These are phyloP conservation scores for Psittacula echo DNA, from an alignment of 2,797 vertebrate genomes.

Conservation along the genomic window DNA sequence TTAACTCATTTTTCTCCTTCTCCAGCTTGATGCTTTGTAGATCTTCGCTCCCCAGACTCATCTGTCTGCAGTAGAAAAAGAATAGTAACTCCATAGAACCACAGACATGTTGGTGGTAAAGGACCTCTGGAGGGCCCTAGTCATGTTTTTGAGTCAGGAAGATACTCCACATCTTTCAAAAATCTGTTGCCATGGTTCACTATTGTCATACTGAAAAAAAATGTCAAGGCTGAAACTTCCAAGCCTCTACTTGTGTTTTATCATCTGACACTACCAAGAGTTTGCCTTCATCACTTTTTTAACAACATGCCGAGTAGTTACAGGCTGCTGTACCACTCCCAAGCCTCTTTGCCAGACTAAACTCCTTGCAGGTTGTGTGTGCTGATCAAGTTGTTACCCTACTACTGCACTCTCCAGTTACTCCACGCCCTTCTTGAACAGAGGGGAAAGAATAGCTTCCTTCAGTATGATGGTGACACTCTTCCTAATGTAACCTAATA, in stretches of 20 bases:
- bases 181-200: background rate
- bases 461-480: background rate
- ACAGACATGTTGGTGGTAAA: background rate
- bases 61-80: background rate
- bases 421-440: background rate
- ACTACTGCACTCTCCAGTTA: background rate
- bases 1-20: conserved; percentile 83
- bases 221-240: background rate
- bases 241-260: background rate
- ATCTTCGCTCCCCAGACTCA: conserved; percentile 82
- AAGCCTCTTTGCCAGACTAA: background rate
- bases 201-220: background rate
- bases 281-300: background rate
- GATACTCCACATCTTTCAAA: background rate
- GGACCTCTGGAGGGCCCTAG: background rate
- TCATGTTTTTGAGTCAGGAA: background rate
- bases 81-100: background rate
- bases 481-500: background rate
- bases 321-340: background rate
- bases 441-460: background rate
- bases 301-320: background rate
- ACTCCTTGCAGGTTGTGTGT: background rate
- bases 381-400: background rate
- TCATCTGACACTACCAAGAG: background rate
- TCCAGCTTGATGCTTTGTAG: conserved; percentile 83